These are phyloP conservation scores for Amphilophus citrinellus DNA, from an alignment of 2,113 vertebrate species.

Conservation along the genomic window DNA sequence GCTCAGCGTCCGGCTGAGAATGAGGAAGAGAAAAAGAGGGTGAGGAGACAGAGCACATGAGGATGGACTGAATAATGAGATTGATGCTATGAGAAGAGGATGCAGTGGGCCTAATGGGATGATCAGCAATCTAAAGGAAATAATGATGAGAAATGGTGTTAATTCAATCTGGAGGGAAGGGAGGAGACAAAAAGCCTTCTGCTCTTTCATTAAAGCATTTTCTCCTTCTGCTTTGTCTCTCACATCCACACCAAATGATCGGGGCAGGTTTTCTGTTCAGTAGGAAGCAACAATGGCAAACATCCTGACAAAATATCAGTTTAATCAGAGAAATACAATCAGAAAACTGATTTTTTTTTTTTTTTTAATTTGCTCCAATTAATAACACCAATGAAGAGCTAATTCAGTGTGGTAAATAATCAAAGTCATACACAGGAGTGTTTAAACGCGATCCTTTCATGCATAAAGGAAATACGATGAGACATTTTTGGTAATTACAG, in stretches of 20 bases:
- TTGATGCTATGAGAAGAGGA: slow-evolving; percentile 53
- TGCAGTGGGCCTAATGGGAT: slow-evolving; percentile 46
- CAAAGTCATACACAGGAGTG: background rate
- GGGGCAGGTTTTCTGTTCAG: background rate
- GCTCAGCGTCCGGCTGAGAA: background rate
- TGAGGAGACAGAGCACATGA: background rate
- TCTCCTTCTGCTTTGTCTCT: background rate
- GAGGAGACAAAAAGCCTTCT: background rate
- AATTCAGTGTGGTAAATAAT: background rate
- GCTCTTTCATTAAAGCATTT: background rate
- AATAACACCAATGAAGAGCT: background rate
- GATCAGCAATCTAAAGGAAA: slow-evolving; percentile 43
- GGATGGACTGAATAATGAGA: slow-evolving; percentile 39
- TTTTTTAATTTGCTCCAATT: background rate
- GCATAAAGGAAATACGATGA: background rate
- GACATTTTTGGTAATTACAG: background rate
- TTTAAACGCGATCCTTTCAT: fast-evolving
- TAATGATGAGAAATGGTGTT: slow-evolving; percentile 60
- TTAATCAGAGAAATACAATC: background rate
- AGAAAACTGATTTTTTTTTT: background rate
- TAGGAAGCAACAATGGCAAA: fast-evolving
- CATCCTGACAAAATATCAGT: background rate
- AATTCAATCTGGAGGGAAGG: slow-evolving; percentile 42
- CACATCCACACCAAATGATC: fast-evolving
- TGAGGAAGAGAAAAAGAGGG: background rate